Percentiles rank a stretch among this genome's conserved stretches.
Conservation (phyloP, 2,113 vertebrate genomes). For the Himantopus leucocephalus region DNA sequence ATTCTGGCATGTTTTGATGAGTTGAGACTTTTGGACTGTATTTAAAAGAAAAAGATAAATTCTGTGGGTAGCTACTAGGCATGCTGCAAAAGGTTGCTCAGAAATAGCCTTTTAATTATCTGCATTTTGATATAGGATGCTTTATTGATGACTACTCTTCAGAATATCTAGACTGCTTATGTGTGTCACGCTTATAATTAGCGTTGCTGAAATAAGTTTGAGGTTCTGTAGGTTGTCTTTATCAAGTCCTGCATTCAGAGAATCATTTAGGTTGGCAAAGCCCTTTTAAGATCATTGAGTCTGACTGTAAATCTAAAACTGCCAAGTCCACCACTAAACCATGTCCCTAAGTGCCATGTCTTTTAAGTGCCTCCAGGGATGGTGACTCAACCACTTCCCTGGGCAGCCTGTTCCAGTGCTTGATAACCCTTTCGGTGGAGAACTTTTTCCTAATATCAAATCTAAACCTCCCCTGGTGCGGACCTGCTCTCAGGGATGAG, state of each 20-base stretch:
- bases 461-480: neutral
- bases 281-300: neutral
- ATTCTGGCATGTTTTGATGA: neutral
- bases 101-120: neutral
- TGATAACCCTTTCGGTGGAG: neutral
- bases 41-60: neutral
- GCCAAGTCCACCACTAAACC: neutral
- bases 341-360: accelerated
- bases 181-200: neutral
- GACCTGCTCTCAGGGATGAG: neutral
- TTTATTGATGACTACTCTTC: neutral
- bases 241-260: neutral
- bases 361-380: neutral
- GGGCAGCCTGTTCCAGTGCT: neutral
- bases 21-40: neutral
- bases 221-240: neutral
- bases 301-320: accelerated
- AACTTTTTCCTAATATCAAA: neutral
- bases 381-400: neutral
- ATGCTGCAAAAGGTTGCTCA: neutral
- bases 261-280: neutral
- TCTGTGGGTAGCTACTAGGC: neutral
- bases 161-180: neutral
- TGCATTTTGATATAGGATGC: neutral
- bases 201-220: neutral